Base-by-base conservation (phyloP, 2,113 vertebrate genomes). In the Mystacornis crossleyi region DNA sequence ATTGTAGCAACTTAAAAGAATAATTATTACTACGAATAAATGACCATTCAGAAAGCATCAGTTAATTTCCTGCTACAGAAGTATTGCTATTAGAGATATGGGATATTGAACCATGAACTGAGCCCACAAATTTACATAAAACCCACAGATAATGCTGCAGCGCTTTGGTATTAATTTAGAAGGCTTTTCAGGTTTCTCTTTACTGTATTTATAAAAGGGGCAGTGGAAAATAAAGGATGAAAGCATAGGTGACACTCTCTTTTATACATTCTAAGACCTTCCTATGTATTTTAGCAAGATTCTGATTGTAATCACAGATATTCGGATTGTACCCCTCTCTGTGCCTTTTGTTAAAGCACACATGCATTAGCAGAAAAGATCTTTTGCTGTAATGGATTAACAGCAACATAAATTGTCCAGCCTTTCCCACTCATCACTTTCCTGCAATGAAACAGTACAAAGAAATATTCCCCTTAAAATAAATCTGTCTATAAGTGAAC, bases 81-180 rank as follows among this genome's bases (percentile, higher is more conserved):
- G n/a, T 48, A 81, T 23, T 96, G 21, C 84, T 43, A 18, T 89
- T 95, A 77, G 18, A 90, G 28, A 40, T 83, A 25, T 33, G 45
- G 38, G 26, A 92, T 75, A 90, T 10, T 87, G 47, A 94, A 79
- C n/a, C 19, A 4, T 67, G 26, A 95, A 78, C 70, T 31, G 75
- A 87, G 72, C 34, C 81, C 43, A 86, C 29, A 91, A 31, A 96
- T 92, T 86, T 92, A 55, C 73, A 79, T 50, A 95, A 80, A 95
- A 36, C 15, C 13, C 36, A 92, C 38, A 94, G 42, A 81, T n/a
- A 85, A 69, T 26, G 42, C 43, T 65, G 51, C 31, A 55, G 8
- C 5, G 21, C 60, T 87, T 66, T 58, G 40, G 70, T 57, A 90
- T 40, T 66, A 75, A 57, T 26, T 89, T 45, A 36, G 67, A 74